Base-by-base conservation (phyloP, 2,797 vertebrate species). In the Enteromius unitaeniatus region DNA sequence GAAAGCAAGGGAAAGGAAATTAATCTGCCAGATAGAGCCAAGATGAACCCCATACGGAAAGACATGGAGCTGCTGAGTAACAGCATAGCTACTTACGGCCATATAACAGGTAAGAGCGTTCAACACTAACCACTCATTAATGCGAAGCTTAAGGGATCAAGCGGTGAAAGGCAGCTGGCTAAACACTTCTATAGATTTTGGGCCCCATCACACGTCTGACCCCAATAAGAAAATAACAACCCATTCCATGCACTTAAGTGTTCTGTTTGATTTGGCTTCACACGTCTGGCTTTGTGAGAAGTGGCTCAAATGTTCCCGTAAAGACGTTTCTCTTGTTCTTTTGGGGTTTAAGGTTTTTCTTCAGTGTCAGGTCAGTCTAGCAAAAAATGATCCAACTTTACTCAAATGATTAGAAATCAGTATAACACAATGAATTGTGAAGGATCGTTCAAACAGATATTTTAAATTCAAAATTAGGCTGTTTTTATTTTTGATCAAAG, bases 61-160 rank as follows among this genome's bases (percentile, higher is more conserved):
- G 94, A 95, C 91, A 93, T 95, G 94, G 94, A 95, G 92, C 92
- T 95, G 88, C 91, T 95, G 79, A 95, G 93, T 53, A 94, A 93
- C 93, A 94, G 94, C 91, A 95, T 95, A 93, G 94, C 94, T 0
- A 93, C 93, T 49, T 95, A 93, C 72, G 94, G 93, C 64, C 93
- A 95, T 87, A 90, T 95, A 83, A 93, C 87, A 94, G 94, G 94
- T 95, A 42, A n/a, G 21, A 67, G 6, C 34, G 1, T 28, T 64
- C 60, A 26, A 51, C 70, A 82, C n/a, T 67, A 40, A 75, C 11
- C 28, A 14, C 21, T 62, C 26, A 47, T n/a, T 26, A 28, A 23
- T 70, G 34, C 6, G 17, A 6, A 28, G 68, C 13, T 34, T 28
- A 58, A 21, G 13, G 70, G 9, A 55, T 21, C 15, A 1, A 58